phyloP scores from a whole-genome alignment of 2,888 invertebrate species.

The Leucophenga maculata region DNA sequence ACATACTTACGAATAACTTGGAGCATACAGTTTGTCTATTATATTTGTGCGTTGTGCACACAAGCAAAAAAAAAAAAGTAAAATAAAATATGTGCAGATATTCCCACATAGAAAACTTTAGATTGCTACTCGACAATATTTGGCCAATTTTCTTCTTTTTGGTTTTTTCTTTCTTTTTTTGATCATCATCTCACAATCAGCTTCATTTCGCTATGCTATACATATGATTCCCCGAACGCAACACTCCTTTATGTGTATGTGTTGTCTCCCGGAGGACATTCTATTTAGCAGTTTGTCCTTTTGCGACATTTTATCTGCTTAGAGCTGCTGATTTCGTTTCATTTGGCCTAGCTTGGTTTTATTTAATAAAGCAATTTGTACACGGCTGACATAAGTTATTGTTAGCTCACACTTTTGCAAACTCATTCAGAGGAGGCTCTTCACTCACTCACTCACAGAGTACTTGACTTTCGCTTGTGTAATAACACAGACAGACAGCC shows the following conservation, averaged over 20 bases:
- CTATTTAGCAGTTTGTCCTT: constrained; percentile 37
- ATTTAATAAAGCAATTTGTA: constrained; percentile 67
- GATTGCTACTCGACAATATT: constrained; percentile 26
- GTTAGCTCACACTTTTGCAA: constrained; percentile 31
- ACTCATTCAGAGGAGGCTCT: too few relatives aligned
- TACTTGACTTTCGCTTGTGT: too few relatives aligned
- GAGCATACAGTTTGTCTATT: constrained; percentile 36
- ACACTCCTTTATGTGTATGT: constrained; percentile 12
- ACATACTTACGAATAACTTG: neutral
- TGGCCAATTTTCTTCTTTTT: constrained; percentile 18
- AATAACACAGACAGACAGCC: too few relatives aligned
- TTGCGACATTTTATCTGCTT: constrained; percentile 28
- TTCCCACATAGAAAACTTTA: constrained; percentile 6
- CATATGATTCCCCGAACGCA: too few relatives aligned
- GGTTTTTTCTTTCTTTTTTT: constrained; percentile 6
- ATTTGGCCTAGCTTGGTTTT: constrained; percentile 53
- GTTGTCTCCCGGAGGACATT: constrained; percentile 45
- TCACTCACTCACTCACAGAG: neutral
- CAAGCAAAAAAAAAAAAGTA: neutral
- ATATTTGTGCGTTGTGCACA: constrained; percentile 45
- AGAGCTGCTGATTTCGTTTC: constrained; percentile 8
- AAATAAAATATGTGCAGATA: too few relatives aligned
- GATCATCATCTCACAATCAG: constrained; percentile 24
- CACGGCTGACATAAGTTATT: constrained; percentile 65
- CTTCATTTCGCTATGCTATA: constrained; percentile 20